Evolutionary conservation across 2,797 vertebrate genomes (phyloP), one percentile per base, ranked within the genome.

Genomic region (Tachyglossus aculeatus): DNA sequence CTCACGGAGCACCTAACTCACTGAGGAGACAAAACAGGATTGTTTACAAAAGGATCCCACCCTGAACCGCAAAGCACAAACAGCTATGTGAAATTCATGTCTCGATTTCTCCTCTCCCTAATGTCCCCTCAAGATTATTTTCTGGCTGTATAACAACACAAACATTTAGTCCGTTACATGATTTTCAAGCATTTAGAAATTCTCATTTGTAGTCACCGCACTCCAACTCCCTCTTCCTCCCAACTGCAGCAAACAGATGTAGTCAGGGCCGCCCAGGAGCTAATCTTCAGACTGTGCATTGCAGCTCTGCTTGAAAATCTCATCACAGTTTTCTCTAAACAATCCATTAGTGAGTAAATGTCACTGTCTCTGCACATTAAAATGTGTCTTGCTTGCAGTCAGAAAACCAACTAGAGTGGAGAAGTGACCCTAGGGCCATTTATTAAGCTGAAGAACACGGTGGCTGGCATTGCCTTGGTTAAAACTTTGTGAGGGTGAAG

Each of bases 201-300:
- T 4, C 16, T 22, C 11, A 1, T 11, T 8, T 5, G 39, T 38
- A 32, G 58, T 39, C 3, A 13, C 31, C 10, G 27, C 2, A 8
- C 19, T 18, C 45, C 8, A n/a, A n/a, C n/a, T n/a, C n/a, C n/a
- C n/a, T n/a, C n/a, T n/a, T 32, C 21, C 1, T 2, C 2, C 2
- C 3, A 36, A 45, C 4, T 0, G 21, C 18, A 9, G 29, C 19
- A 1, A 41, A 43, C 9, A 9, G 56, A 36, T 13, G 32, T 1
- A 31, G 10, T 15, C 34, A 16, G 1, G 13, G 10, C 16, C 22
- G 24, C 4, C 29, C 27, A 5, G 14, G 63, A 0, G 0, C 47
- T 55, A 3, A 0, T 2, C 21, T 10, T 8, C 5, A 2, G 6
- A n/a, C n/a, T n/a, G n/a, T n/a, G 13, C 6, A 1, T 14, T 41